phyloP scores from a whole-genome alignment of 2,888 invertebrate species.

The Phalangium opilio region DNA sequence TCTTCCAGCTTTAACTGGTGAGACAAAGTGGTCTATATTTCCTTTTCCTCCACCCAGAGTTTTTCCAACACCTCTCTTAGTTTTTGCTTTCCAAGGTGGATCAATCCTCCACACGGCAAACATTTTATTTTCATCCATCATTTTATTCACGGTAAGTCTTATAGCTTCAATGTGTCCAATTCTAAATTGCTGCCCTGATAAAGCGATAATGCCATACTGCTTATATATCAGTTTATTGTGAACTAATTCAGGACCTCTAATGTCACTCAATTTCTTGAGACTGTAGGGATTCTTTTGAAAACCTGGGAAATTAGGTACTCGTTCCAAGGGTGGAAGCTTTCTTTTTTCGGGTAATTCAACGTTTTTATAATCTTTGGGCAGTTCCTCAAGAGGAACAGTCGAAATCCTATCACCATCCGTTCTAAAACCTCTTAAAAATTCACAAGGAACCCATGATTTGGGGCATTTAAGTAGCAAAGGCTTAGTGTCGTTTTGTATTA shows the following conservation, averaged over 20 bases:
- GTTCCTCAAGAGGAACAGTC: too few species aligned
- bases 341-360: slow-evolving; percentile 18
- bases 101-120: slow-evolving; percentile 92
- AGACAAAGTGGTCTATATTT: slow-evolving; percentile 81
- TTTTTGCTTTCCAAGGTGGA: slow-evolving; percentile 87
- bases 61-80: slow-evolving; percentile 63
- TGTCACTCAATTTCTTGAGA: slow-evolving; percentile 8
- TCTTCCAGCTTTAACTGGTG: slow-evolving; percentile 76
- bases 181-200: slow-evolving; percentile 62
- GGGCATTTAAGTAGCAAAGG: too few species aligned
- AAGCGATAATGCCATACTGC: slow-evolving; percentile 83
- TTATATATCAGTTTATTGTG: slow-evolving; percentile 73
- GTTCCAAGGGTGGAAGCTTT: slow-evolving; percentile 13
- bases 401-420: too few species aligned
- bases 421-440: too few species aligned
- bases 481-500: too few species aligned
- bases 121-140: slow-evolving; percentile 61
- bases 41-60: slow-evolving; percentile 96
- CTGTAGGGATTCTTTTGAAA: slow-evolving; percentile 9
- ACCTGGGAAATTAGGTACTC: slow-evolving; percentile 15
- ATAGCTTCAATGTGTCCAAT: slow-evolving; percentile 78
- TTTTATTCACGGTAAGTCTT: slow-evolving; percentile 55
- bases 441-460: too few species aligned
- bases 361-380: slow-evolving; percentile 5
- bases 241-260: slow-evolving; percentile 64